Conservation (phyloP, 2,888 invertebrate species). For the Synanthedon formicaeformis region DNA sequence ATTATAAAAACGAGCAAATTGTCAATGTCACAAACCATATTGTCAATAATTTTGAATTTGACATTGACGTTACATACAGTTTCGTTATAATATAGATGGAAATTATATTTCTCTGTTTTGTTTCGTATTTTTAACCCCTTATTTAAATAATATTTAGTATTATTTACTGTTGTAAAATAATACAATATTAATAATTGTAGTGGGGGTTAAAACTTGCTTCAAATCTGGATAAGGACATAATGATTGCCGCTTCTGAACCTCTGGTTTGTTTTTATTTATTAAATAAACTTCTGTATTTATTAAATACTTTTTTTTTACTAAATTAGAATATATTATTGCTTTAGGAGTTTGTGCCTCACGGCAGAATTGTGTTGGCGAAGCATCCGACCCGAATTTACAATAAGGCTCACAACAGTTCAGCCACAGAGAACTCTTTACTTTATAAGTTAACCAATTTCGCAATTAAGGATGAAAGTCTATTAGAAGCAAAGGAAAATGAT, state of each 20-base stretch:
- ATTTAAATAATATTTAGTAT: not conserved
- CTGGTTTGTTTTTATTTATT: conserved; percentile 45
- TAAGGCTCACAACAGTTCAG: conserved; percentile 52
- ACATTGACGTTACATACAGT: no score
- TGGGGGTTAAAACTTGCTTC: conserved; percentile 29
- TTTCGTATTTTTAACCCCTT: no score
- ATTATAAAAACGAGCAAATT: no score
- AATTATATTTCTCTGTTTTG: no score
- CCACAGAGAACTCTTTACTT: conserved; percentile 75
- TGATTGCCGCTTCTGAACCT: conserved; percentile 93
- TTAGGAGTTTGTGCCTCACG: conserved; percentile 90
- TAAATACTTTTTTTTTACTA: not conserved
- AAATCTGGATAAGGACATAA: conserved; percentile 92
- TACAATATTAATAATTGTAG: conserved; percentile 14
- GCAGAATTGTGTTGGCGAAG: conserved; percentile 81
- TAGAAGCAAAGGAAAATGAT: conserved; percentile 69
- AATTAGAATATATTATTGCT: not conserved
- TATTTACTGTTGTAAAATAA: conserved; percentile 9
- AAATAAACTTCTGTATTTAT: not conserved
- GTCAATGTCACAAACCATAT: no score
- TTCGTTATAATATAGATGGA: no score
- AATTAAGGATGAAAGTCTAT: conserved; percentile 75
- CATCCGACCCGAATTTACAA: conserved; percentile 80
- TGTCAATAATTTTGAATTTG: no score
- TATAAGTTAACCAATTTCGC: conserved; percentile 83